phyloP scores from a whole-genome alignment of 2,113 vertebrate genomes.

The Suncus etruscus region DNA sequence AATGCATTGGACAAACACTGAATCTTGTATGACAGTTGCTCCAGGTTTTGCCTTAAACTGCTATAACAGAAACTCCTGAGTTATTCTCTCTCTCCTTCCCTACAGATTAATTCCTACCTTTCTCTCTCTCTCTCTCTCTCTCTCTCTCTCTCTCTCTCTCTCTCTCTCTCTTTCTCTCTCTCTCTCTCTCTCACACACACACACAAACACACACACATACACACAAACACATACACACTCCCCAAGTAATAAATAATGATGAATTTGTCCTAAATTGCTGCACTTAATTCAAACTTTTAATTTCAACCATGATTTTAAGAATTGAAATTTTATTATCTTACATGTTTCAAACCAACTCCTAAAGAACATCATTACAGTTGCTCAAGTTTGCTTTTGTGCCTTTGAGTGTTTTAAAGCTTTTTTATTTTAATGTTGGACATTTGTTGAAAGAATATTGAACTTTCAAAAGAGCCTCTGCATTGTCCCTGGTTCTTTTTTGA shows the following conservation, averaged over 20 bases:
- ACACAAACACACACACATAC: no score
- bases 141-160: no score
- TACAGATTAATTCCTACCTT: not conserved
- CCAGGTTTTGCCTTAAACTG: not conserved
- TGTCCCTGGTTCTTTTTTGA: not conserved
- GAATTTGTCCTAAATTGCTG: conserved; percentile 15
- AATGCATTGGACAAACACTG: not conserved
- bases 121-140: no score
- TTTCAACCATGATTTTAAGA: conserved; percentile 57
- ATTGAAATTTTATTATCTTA: not conserved
- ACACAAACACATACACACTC: no score
- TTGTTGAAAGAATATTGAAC: not conserved
- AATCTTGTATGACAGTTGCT: not conserved
- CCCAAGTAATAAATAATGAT: no score
- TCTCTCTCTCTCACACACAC: no score
- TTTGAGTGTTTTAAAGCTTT: no score
- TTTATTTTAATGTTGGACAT: no score
- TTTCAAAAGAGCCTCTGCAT: conserved; percentile 22
- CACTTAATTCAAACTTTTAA: conserved; percentile 21
- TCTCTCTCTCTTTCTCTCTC: no score
- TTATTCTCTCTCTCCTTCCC: not conserved
- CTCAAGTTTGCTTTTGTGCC: no score
- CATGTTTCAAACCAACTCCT: no score
- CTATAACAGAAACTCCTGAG: not conserved
- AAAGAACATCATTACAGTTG: no score